Evolutionary conservation across 2,888 invertebrate species (phyloP).

Genomic region (Apomyelois bistriatella): DNA sequence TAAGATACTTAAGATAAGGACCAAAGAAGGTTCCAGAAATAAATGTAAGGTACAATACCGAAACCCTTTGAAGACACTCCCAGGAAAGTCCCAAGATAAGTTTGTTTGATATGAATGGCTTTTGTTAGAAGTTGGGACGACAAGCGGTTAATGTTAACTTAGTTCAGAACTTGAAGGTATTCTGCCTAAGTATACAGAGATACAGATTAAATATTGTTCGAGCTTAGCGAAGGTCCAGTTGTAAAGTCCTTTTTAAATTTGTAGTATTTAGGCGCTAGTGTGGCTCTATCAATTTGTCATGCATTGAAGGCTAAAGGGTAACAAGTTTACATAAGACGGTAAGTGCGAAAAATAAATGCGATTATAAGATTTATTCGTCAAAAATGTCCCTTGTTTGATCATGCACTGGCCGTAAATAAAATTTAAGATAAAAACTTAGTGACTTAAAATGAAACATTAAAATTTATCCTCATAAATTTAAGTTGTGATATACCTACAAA

Average conservation of each 20-base stretch:
- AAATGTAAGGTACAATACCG: slow-evolving; percentile 34
- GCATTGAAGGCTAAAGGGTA: not conserved
- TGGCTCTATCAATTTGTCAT: slow-evolving; percentile 6
- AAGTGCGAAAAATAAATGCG: not conserved
- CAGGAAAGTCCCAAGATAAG: slow-evolving; percentile 39
- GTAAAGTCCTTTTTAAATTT: too few species aligned
- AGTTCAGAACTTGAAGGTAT: slow-evolving; percentile 19
- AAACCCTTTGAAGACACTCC: slow-evolving; percentile 38
- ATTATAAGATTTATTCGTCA: not conserved
- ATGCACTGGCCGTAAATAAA: too few species aligned
- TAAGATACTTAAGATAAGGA: slow-evolving; percentile 34
- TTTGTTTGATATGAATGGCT: slow-evolving; percentile 44
- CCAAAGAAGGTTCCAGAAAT: slow-evolving; percentile 33
- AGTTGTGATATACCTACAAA: too few species aligned
- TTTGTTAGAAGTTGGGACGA: slow-evolving; percentile 25
- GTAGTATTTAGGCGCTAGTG: too few species aligned
- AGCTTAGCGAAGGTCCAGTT: too few species aligned
- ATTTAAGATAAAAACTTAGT: too few species aligned
- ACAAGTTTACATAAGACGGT: slow-evolving; percentile 21
- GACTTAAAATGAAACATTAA: too few species aligned
- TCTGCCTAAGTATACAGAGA: not conserved
- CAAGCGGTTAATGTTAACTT: slow-evolving; percentile 17
- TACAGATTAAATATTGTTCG: not conserved
- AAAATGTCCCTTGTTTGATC: too few species aligned
- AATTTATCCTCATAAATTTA: too few species aligned